Percentiles rank a stretch among this genome's conserved stretches.
These are phyloP conservation scores for Camponotus fellah DNA, from an alignment of 2,888 invertebrate species.

Conservation along the genomic window DNA sequence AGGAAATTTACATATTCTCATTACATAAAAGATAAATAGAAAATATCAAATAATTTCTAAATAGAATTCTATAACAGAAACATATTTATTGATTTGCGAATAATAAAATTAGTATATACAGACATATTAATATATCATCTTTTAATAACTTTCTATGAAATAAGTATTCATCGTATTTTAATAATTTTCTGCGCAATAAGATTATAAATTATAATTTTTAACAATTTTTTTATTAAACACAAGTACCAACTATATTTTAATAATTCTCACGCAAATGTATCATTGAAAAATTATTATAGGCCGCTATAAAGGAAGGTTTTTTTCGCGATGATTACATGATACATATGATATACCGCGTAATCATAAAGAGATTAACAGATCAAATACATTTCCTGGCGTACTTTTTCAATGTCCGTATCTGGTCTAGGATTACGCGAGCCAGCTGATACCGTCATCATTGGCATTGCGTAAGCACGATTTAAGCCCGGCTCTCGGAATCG, in stretches of 20 bases:
- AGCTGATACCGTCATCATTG: not conserved
- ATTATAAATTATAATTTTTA: not conserved
- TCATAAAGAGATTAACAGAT: not conserved
- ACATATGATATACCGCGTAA: not conserved
- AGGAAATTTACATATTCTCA: not conserved
- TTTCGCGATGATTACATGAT: not conserved
- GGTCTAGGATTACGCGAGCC: not conserved
- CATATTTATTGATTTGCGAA: not conserved
- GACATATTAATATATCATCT: not conserved
- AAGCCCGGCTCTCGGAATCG: slow-evolving; percentile 62
- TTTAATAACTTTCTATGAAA: slow-evolving; percentile 8
- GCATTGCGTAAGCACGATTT: slow-evolving; percentile 58
- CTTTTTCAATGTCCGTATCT: slow-evolving; percentile 11
- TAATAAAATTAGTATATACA: not conserved
- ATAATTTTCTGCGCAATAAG: not conserved
- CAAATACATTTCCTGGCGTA: not conserved
- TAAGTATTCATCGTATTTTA: not conserved
- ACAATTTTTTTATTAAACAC: slow-evolving; percentile 3
- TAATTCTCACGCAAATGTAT: not conserved
- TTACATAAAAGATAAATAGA: not conserved
- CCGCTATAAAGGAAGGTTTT: not conserved
- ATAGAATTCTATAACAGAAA: not conserved
- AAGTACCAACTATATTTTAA: not conserved
- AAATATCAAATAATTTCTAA: not conserved
- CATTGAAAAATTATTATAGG: slow-evolving; percentile 1